Evolutionary conservation across 2,888 invertebrate species (phyloP).

Genomic region (Aphidoletes aphidimyza): DNA sequence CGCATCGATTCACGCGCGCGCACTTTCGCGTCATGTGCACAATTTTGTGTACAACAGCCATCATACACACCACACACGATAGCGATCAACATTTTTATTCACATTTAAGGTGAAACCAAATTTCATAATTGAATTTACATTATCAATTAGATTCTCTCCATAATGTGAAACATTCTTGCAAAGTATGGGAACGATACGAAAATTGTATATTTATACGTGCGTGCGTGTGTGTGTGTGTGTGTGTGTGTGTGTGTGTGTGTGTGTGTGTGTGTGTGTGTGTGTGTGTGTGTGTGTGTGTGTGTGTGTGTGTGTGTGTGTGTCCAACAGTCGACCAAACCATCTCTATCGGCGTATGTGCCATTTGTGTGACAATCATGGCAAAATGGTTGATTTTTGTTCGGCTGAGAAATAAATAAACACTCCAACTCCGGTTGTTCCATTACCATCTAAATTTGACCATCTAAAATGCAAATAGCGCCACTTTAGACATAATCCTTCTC

Average conservation of each 20-base stretch:
- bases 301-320: neutral
- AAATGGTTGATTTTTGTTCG: neutral
- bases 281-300: neutral
- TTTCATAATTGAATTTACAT: conserved; percentile 53
- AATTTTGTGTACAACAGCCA: neutral
- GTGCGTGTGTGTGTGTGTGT: neutral
- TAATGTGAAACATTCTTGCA: neutral
- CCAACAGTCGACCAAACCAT: neutral
- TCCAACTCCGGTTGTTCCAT: neutral
- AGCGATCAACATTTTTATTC: conserved; percentile 14
- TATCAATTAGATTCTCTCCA: conserved; percentile 47
- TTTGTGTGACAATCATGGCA: too few relatives aligned
- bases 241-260: neutral
- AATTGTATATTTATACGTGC: neutral
- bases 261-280: neutral
- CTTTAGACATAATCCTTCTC: neutral
- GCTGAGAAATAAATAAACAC: neutral
- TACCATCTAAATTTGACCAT: neutral
- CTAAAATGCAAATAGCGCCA: neutral
- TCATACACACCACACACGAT: neutral
- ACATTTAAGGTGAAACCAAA: conserved; percentile 43
- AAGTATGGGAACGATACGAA: neutral
- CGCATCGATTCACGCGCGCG: neutral
- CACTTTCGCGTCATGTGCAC: neutral
- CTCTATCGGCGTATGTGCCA: neutral